These are phyloP conservation scores for Corythoichthys intestinalis DNA, from an alignment of 2,113 vertebrate species.

Conservation along the genomic window DNA sequence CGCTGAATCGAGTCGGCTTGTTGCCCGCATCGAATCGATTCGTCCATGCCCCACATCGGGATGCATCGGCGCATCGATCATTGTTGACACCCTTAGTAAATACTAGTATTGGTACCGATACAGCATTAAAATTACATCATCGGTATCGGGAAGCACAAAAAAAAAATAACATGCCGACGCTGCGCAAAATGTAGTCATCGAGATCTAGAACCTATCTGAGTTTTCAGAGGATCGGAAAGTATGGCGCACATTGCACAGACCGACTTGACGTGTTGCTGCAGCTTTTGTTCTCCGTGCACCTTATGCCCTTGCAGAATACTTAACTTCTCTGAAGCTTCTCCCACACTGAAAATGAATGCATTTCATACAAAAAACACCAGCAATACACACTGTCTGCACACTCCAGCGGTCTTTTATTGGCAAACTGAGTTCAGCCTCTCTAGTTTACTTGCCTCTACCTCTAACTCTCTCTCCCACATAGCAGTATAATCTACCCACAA, in stretches of 20 bases:
- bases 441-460: conserved; percentile 18
- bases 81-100: too few species aligned
- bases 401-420: conserved; percentile 34
- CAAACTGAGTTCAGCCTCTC: conserved; percentile 31
- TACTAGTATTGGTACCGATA: too few species aligned
- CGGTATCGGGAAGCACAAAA: too few species aligned
- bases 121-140: too few species aligned
- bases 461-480: conserved; percentile 54
- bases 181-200: too few species aligned
- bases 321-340: conserved; percentile 28
- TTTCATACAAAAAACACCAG: neutral
- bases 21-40: too few species aligned
- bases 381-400: conserved; percentile 8
- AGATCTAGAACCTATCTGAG: too few species aligned
- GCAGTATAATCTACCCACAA: conserved; percentile 47
- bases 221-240: neutral
- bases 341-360: conserved; percentile 3
- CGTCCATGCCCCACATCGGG: too few species aligned
- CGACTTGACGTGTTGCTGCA: conserved; percentile 19
- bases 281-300: conserved; percentile 23
- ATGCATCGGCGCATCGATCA: too few species aligned
- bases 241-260: neutral
- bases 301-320: conserved; percentile 21
- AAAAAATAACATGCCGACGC: too few species aligned
- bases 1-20: too few species aligned